Conservation (phyloP, 2,113 vertebrate species). For the Parus major region DNA sequence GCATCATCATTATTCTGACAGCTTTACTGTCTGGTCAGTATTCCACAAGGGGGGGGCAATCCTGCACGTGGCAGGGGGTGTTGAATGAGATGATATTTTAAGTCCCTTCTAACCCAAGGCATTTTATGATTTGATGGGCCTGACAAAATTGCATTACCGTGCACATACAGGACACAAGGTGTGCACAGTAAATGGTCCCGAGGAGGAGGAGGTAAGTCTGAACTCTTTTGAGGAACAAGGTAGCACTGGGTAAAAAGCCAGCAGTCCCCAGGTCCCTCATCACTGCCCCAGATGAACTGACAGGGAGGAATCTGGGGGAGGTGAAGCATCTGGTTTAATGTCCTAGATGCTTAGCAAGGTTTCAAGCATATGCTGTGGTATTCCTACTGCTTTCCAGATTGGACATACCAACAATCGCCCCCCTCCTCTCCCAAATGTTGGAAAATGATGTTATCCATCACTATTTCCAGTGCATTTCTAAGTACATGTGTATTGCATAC, state of each 20-base stretch:
- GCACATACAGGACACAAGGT: background rate
- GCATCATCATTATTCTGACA: background rate
- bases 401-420: background rate
- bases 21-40: background rate
- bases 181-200: background rate
- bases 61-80: background rate
- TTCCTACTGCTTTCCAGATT: background rate
- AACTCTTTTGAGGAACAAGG: background rate
- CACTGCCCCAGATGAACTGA: background rate
- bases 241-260: background rate
- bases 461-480: background rate
- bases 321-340: background rate
- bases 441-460: accelerated
- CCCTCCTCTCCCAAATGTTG: background rate
- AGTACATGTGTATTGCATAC: background rate
- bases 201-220: background rate
- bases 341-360: background rate
- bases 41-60: background rate
- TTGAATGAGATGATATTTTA: background rate
- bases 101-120: background rate
- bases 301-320: background rate
- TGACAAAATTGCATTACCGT: accelerated
- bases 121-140: background rate
- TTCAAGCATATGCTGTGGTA: background rate
- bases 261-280: background rate